Evolutionary conservation across 2,888 invertebrate genomes (phyloP), one percentile per base, ranked within the genome.

Genomic region (Megamerina dolium): DNA sequence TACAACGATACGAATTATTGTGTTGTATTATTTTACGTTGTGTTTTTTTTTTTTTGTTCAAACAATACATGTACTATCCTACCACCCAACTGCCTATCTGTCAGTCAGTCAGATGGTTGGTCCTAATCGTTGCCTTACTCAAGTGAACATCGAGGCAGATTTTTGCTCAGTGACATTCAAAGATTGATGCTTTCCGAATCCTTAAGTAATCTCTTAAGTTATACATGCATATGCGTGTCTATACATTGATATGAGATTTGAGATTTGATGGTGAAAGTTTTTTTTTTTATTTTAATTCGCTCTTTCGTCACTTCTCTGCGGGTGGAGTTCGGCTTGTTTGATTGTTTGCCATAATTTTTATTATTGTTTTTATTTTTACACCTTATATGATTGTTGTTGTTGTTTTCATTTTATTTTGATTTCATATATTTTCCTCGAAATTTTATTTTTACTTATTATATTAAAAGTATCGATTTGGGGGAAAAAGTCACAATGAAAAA

Each of bases 181-280:
- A 56, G 59, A 61, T 59, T 60, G 61, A 61, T 61, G 60, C 54
- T 48, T 54, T 49, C 43, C 53, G 49, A 46, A 61, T 60, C 53
- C 60, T 48, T 48, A 46, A 56, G 54, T 59, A 58, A 61, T 58
- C 59, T 55, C 52, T 50, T 53, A 61, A 59, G 55, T 52, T 59
- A 53, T 52, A 5, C 30, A 17, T 21, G 30, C 4, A 20, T 23
- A 14, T 8, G 34, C 10, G 21, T 21, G 13, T 31, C 6, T 26
- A 26, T 16, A 16, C 9, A 17, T 16, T 21, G 6, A 13, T 36
- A 35, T 43, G 29, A 26, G 4, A 32, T 33, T 30, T 14, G 16
- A 20, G 4, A 8, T 34, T 10, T 34, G 18, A 5, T 19, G 3
- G 10, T 8, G 4, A 19, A 3, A n/a, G 18, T 19, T 19, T 34